These are phyloP conservation scores for Erynnis tages DNA, from an alignment of 2,888 invertebrate species.

Conservation along the genomic window DNA sequence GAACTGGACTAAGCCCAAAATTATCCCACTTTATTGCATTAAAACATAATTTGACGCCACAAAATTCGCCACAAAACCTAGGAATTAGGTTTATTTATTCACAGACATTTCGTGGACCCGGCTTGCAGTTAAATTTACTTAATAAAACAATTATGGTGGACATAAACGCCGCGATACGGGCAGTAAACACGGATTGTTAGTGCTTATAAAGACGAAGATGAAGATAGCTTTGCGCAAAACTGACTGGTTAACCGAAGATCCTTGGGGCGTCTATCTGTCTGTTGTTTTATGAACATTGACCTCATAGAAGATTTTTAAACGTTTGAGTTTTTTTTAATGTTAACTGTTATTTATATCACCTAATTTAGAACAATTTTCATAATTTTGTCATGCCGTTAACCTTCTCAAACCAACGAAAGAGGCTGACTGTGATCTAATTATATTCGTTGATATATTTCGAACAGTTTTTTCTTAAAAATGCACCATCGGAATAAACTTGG, in stretches of 20 bases:
- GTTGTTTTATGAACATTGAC: neutral
- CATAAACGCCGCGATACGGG: constrained; percentile 52
- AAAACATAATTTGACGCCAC: constrained; percentile 24
- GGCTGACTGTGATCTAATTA: too few relatives aligned
- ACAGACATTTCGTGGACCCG: constrained; percentile 39
- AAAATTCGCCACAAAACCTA: constrained; percentile 12
- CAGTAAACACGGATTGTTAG: constrained; percentile 52
- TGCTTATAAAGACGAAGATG: constrained; percentile 45
- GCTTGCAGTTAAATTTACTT: constrained; percentile 47
- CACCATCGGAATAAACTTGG: too few relatives aligned
- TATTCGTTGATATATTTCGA: too few relatives aligned
- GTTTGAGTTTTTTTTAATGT: neutral
- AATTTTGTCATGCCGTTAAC: too few relatives aligned
- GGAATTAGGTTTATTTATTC: constrained; percentile 31
- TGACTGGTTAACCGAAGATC: constrained; percentile 15
- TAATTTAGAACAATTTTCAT: too few relatives aligned
- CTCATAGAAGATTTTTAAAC: too few relatives aligned
- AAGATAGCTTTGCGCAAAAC: constrained; percentile 39
- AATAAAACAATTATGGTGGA: constrained; percentile 59
- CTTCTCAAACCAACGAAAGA: too few relatives aligned
- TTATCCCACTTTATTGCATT: neutral
- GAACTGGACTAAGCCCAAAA: neutral
- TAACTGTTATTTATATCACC: too few relatives aligned
- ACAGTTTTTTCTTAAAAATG: too few relatives aligned
- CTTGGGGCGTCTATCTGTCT: constrained; percentile 16